Conservation (phyloP, 2,888 invertebrate genomes). For the Chelonus formosanus region DNA sequence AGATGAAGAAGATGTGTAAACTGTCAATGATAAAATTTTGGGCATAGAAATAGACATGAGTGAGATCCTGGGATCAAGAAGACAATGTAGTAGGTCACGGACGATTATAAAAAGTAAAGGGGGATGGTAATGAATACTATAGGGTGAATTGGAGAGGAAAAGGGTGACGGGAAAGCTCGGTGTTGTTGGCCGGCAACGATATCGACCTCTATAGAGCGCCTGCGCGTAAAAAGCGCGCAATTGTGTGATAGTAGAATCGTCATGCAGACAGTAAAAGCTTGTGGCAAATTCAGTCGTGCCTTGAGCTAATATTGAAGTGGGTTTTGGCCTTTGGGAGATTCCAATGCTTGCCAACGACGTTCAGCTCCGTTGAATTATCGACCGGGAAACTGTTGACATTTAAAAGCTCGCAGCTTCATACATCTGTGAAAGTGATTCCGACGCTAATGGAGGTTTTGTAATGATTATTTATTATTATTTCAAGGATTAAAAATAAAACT, state of each 20-base stretch:
- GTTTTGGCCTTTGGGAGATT: slow-evolving; percentile 34
- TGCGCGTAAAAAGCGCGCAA: slow-evolving; percentile 59
- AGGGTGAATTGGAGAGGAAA: slow-evolving; percentile 3
- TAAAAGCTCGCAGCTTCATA: too few relatives aligned
- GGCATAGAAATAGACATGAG: not conserved
- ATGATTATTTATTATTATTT: not conserved
- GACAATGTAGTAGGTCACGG: slow-evolving; percentile 33
- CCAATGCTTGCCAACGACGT: slow-evolving; percentile 34
- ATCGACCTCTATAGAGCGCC: slow-evolving; percentile 53
- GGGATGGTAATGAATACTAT: slow-evolving; percentile 10
- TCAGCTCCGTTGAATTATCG: slow-evolving; percentile 13
- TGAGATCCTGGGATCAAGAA: not conserved
- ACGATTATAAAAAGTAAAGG: slow-evolving; percentile 10
- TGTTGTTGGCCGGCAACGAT: slow-evolving; percentile 24
- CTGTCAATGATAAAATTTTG: not conserved
- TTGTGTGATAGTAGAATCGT: slow-evolving; percentile 23
- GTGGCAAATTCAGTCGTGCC: slow-evolving; percentile 24
- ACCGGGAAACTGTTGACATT: slow-evolving; percentile 12
- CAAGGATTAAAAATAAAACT: not conserved
- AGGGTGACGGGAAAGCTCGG: too few relatives aligned
- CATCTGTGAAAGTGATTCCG: slow-evolving; percentile 8
- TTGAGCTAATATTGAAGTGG: slow-evolving; percentile 27
- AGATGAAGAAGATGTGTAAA: not conserved
- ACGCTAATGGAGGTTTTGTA: not conserved
- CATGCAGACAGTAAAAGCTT: slow-evolving; percentile 38